A percentile compares a stretch with the other conserved stretches of the same genome.
phyloP scores from a whole-genome alignment of 2,888 invertebrate genomes.

The Sphaerophoria taeniata region DNA sequence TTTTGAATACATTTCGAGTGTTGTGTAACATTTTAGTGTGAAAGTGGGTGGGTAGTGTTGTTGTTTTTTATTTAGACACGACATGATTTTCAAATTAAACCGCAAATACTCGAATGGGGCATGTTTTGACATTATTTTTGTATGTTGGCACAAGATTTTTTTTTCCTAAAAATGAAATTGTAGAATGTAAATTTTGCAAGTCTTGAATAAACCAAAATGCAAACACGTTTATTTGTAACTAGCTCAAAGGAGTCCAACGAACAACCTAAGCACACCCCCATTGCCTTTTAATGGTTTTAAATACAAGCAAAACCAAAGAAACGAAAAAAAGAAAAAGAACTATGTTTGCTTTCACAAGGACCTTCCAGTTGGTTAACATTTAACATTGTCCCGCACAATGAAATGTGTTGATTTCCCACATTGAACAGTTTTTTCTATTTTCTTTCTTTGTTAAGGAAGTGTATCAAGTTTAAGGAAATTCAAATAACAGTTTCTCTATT shows the following conservation, averaged over 20 bases:
- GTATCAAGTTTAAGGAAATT: slow-evolving; percentile 42
- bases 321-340: neutral
- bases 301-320: neutral
- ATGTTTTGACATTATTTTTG: slow-evolving; percentile 25
- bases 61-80: neutral
- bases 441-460: neutral
- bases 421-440: slow-evolving; percentile 7
- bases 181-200: slow-evolving; percentile 34
- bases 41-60: neutral
- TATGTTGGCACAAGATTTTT: neutral
- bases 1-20: slow-evolving; percentile 51
- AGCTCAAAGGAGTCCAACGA: neutral
- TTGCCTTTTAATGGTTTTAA: slow-evolving; percentile 26
- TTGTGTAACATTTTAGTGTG: slow-evolving; percentile 27
- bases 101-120: neutral
- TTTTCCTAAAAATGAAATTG: slow-evolving; percentile 16
- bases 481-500: neutral
- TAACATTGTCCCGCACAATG: slow-evolving; percentile 13
- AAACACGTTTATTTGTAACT: neutral
- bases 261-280: neutral
- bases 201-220: neutral
- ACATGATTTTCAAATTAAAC: slow-evolving; percentile 7
- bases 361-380: slow-evolving; percentile 34
- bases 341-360: slow-evolving; percentile 28
- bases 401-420: slow-evolving; percentile 33